Percentiles rank a stretch among this genome's conserved stretches.
These are phyloP conservation scores for Smutsia gigantea DNA, from an alignment of 2,797 vertebrate genomes.

Conservation along the genomic window DNA sequence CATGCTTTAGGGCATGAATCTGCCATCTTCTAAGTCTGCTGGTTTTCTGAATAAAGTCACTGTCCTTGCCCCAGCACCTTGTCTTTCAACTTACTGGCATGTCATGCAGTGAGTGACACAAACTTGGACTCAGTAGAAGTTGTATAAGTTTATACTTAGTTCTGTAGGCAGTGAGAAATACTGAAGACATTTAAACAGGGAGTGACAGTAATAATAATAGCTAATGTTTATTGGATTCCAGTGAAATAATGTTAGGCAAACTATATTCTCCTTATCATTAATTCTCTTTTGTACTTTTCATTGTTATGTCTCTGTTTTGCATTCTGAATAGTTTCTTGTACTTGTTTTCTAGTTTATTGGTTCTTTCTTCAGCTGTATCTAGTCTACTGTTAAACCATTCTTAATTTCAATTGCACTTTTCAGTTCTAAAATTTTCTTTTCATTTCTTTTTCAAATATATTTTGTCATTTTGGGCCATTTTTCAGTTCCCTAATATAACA, in stretches of 20 bases:
- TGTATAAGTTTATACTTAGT: not conserved
- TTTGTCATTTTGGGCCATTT: not conserved
- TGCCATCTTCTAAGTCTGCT: too few species aligned
- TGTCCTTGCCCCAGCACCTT: too few species aligned
- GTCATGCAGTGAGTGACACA: too few species aligned
- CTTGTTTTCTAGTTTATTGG: constrained; percentile 29
- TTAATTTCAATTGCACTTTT: not conserved
- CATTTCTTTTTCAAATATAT: not conserved
- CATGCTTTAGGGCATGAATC: too few species aligned
- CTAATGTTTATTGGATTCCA: not conserved
- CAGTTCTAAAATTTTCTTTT: constrained; percentile 31
- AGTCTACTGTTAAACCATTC: not conserved
- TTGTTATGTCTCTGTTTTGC: not conserved
- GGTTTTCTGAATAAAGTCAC: too few species aligned
- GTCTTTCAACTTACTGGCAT: too few species aligned
- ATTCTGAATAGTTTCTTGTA: constrained; percentile 31
- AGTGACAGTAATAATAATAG: not conserved
- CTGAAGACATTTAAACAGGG: not conserved
- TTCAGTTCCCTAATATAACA: not conserved
- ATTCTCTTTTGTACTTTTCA: not conserved
- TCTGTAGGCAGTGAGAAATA: not conserved
- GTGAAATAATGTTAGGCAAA: not conserved
- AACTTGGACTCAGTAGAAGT: too few species aligned
- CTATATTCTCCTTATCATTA: not conserved
- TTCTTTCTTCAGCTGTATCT: constrained; percentile 20